Base-by-base conservation (phyloP, 2,113 vertebrate genomes). In the Sylvietta virens region DNA sequence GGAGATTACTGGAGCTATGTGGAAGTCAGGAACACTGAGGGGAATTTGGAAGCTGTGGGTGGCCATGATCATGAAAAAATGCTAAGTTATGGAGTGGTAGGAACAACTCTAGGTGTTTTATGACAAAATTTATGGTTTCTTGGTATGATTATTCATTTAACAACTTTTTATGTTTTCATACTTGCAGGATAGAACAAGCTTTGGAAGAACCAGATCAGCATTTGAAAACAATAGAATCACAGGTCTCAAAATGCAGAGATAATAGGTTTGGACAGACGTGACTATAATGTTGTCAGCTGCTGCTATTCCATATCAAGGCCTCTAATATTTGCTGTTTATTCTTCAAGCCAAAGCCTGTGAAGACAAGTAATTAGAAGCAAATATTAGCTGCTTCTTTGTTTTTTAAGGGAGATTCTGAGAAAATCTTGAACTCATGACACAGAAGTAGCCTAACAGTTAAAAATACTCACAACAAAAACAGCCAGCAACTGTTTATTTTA, bases 311-410 rank as follows among this genome's bases (percentile, higher is more conserved):
- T 90, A 90, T 60, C 35, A 48, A 74, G 71, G 67, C 30, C 66
- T 90, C 60, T 45, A 86, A 24, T 88, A 95, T 67, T 92, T 94
- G 39, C n/a, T 94, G n/a, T 66, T 96, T 86, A 90, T 82, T 89
- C 61, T 87, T 94, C 57, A 85, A 80, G 61, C 23, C 33, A 45
- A 88, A 92, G 37, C 61, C 50, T 72, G 53, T 57, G 57, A 74
- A 94, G 51, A 56, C 10, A 81, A 94, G 33, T 35, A 21, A 87
- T 60, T 61, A 82, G 53, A 89, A 39, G 22, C 66, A 91, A 91
- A 69, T 76, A 86, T 53, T 81, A 62, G 15, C 10, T 44, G 60
- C 6, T 27, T 24, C 23, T 53, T 66, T 72, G 19, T 21, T n/a
- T 60, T 72, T 66, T 35, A 71, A 69, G 16, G 23, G 14, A 69